phyloP scores from a whole-genome alignment of 2,113 vertebrate genomes.

The Heliornis fulica region DNA sequence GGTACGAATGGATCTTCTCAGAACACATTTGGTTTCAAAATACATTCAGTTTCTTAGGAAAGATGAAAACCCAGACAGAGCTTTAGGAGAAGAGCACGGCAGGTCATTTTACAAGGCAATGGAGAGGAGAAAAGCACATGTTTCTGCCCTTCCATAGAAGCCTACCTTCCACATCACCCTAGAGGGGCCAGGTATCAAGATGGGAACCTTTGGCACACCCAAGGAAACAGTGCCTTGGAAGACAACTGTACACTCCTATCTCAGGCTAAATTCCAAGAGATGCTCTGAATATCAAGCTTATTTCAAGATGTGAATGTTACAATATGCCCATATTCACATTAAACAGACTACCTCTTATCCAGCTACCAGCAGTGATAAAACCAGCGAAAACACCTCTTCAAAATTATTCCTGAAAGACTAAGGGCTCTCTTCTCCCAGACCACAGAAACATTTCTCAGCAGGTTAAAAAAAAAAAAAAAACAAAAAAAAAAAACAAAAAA shows the following conservation, averaged over 20 bases:
- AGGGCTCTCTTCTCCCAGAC: background rate
- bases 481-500: no score
- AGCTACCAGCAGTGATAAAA: background rate
- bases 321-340: background rate
- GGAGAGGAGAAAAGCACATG: background rate
- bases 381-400: background rate
- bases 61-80: background rate
- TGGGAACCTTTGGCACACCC: accelerated
- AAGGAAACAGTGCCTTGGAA: background rate
- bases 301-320: background rate
- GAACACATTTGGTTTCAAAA: background rate
- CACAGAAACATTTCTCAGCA: background rate
- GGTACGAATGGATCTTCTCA: background rate
- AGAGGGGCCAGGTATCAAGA: background rate
- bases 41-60: accelerated
- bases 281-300: background rate
- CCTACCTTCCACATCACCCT: background rate
- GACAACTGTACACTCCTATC: background rate
- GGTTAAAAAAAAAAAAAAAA: no score
- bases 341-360: background rate
- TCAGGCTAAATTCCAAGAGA: background rate
- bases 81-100: background rate
- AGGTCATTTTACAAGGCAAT: background rate
- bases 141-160: background rate
- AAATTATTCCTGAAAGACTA: background rate